Evolutionary conservation across 2,113 vertebrate genomes (phyloP).

Genomic region (Xenopus tropicalis): UCB_Xtro_10.0 CM004452.2:10791001-10791500

Average conservation of each 20-base stretch:
- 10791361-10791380: constrained; percentile 69
- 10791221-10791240: constrained; percentile 83
- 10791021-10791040: constrained; percentile 90
- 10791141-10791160: constrained; percentile 71
- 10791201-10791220: constrained; percentile 89
- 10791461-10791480: constrained; percentile 79
- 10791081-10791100: constrained; percentile 79
- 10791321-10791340: constrained; percentile 80
- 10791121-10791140: constrained; percentile 81
- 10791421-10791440: constrained; percentile 71
- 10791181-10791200: constrained; percentile 93
- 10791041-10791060: constrained; percentile 85
- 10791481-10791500: constrained; percentile 78
- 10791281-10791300: constrained; percentile 75
- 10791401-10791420: constrained; percentile 80
- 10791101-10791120: constrained; percentile 88
- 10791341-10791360: constrained; percentile 77
- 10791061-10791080: constrained; percentile 63
- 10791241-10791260: constrained; percentile 74
- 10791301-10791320: constrained; percentile 65
- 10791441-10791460: constrained; percentile 72
- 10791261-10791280: constrained; percentile 71
- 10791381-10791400: constrained; percentile 60
- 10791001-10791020: constrained; percentile 88
- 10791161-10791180: constrained; percentile 83